phyloP scores from a whole-genome alignment of 2,113 vertebrate genomes.

The Python bivittatus region DNA sequence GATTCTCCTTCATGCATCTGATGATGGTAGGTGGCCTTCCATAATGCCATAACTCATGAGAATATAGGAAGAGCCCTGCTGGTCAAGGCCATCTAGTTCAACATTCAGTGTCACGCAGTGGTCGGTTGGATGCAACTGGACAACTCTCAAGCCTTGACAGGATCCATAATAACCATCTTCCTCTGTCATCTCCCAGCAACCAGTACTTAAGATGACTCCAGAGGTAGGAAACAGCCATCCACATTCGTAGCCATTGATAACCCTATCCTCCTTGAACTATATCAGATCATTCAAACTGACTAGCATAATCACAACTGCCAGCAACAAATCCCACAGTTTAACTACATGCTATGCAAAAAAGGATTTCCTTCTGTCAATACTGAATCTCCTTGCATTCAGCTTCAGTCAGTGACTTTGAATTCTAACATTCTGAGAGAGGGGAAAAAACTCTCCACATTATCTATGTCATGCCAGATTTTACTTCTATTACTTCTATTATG shows the following conservation, averaged over 20 bases:
- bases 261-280: background rate
- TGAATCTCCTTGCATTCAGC: background rate
- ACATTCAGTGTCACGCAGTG: too few relatives aligned
- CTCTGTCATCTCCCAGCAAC: too few relatives aligned
- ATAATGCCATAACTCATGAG: background rate
- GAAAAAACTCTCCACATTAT: background rate
- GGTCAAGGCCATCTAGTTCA: background rate
- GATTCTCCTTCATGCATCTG: background rate
- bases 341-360: too few relatives aligned
- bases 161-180: too few relatives aligned
- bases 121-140: too few relatives aligned
- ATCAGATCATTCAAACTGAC: background rate
- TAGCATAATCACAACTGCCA: background rate
- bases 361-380: too few relatives aligned
- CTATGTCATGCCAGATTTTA: background rate
- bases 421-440: background rate
- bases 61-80: background rate
- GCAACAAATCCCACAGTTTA: too few relatives aligned
- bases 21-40: background rate
- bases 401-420: background rate
- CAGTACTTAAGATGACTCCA: too few relatives aligned
- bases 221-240: too few relatives aligned
- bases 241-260: too few relatives aligned
- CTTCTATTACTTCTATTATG: background rate
- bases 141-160: too few relatives aligned